phyloP scores from a whole-genome alignment of 1,140 invertebrate genomes.

The Brachionus rotundiformis region DNA sequence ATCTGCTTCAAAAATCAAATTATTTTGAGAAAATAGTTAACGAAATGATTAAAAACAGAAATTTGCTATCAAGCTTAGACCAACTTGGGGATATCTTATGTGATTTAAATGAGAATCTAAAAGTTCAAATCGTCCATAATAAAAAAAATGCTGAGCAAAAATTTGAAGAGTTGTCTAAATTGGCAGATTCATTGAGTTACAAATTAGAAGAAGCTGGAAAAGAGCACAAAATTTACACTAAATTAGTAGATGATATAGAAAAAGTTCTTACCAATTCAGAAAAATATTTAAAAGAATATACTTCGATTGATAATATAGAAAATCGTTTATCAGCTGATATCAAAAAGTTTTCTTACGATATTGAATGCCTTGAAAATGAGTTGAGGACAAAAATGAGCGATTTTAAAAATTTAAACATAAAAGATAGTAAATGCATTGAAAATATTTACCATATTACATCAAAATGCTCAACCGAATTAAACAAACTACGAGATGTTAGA shows the following conservation, averaged over 20 bases:
- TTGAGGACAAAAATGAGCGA: background rate
- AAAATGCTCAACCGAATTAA: background rate
- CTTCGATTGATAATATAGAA: background rate
- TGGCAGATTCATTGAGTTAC: background rate
- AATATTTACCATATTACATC: background rate
- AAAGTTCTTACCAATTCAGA: background rate
- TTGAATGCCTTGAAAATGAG: background rate
- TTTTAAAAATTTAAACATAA: conserved; percentile 11
- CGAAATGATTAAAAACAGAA: background rate
- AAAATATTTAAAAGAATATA: background rate
- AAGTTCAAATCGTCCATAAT: background rate
- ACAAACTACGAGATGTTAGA: background rate
- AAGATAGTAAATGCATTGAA: background rate
- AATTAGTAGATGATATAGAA: background rate
- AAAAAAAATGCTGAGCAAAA: background rate
- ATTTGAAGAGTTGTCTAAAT: background rate
- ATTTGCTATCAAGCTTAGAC: background rate
- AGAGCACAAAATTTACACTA: background rate
- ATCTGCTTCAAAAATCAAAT: background rate
- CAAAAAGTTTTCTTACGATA: background rate
- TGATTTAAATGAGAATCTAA: background rate
- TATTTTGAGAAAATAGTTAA: conserved; percentile 7
- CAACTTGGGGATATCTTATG: background rate
- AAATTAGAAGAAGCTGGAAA: background rate
- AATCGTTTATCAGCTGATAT: background rate